Evolutionary conservation across 2,797 vertebrate species (phyloP).

Genomic region (Chromobotia macracanthus): DNA sequence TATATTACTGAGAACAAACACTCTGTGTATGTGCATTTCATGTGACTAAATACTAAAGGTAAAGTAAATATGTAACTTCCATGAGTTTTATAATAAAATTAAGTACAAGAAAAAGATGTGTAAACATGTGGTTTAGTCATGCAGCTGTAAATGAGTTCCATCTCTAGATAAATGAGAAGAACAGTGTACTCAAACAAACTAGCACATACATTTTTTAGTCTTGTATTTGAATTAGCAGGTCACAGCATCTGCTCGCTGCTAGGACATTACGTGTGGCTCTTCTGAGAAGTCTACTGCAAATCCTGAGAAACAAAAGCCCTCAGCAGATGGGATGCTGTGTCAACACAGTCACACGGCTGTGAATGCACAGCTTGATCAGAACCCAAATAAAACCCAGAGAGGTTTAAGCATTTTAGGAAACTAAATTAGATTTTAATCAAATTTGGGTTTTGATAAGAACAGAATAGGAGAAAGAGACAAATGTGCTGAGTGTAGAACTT

Average conservation of each 20-base stretch:
- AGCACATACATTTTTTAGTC: no score
- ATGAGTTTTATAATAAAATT: background rate
- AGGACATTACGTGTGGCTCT: background rate
- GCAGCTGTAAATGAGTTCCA: conserved; percentile 18
- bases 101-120: background rate
- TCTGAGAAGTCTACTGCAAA: conserved; percentile 25
- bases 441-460: no score
- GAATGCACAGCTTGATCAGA: background rate
- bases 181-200: background rate
- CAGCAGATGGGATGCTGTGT: conserved; percentile 32
- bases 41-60: conserved; percentile 7
- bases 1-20: conserved; percentile 14
- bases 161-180: background rate
- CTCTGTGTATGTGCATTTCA: background rate
- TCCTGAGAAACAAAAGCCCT: conserved; percentile 21
- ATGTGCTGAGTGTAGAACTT: no score
- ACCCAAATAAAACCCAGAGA: conserved; percentile 8
- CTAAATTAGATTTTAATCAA: no score
- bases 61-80: conserved; percentile 12
- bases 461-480: no score
- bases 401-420: conserved; percentile 2
- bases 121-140: conserved; percentile 7
- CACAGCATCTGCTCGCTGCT: background rate
- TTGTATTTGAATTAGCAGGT: background rate
- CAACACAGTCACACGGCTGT: background rate